Percentiles rank a stretch among this genome's conserved stretches.
Conservation (phyloP, 1,140 invertebrate genomes). For the Aphelenchoides besseyi region DNA sequence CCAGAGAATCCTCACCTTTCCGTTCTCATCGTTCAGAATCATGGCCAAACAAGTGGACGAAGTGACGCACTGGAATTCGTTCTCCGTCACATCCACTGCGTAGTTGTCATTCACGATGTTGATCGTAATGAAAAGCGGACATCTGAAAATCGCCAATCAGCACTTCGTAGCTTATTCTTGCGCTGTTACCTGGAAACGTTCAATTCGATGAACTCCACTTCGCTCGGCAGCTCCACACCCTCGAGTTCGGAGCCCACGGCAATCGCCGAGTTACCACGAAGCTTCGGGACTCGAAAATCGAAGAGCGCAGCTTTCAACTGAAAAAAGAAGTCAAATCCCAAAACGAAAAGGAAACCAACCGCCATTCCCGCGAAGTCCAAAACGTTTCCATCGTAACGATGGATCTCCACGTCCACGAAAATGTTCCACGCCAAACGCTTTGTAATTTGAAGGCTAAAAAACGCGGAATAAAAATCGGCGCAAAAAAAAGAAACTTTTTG, state of each 20-base stretch:
- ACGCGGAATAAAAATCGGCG: background rate
- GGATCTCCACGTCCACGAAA: conserved; percentile 14
- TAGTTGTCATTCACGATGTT: conserved; percentile 12
- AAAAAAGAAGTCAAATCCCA: background rate
- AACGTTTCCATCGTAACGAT: conserved; percentile 17
- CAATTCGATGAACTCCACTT: conserved; percentile 9
- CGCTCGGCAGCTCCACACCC: conserved; percentile 8
- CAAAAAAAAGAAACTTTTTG: conserved; percentile 4
- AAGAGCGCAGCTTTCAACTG: conserved; percentile 17
- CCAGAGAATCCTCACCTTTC: background rate
- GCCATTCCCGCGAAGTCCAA: conserved; percentile 18
- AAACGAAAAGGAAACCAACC: background rate
- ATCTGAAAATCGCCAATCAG: conserved; percentile 5
- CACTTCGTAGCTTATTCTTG: too few relatives aligned
- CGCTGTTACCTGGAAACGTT: conserved; percentile 1
- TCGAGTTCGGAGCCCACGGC: conserved; percentile 4
- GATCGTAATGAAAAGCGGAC: conserved; percentile 15
- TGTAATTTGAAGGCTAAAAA: conserved; percentile 9
- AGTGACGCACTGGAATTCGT: conserved; percentile 1
- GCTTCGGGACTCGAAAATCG: conserved; percentile 9
- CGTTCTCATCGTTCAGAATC: conserved; percentile 13
- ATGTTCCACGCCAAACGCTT: conserved; percentile 15
- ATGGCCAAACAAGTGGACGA: conserved; percentile 4
- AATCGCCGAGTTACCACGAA: background rate
- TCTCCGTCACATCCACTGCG: conserved; percentile 17